These are phyloP conservation scores for Papilio elwesi DNA, from an alignment of 2,888 invertebrate genomes.

Conservation along the genomic window DNA sequence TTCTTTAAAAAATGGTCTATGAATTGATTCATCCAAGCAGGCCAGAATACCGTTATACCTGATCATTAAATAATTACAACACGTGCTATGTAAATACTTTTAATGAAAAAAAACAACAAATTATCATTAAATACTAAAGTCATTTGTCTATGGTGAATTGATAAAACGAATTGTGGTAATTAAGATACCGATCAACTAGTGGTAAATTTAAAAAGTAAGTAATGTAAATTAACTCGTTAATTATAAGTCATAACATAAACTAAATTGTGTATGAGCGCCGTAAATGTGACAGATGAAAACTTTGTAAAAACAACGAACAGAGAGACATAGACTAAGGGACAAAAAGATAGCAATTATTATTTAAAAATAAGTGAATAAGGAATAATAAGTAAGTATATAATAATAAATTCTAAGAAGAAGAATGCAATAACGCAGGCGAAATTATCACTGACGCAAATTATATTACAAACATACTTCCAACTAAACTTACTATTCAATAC, in stretches of 20 bases:
- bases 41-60: slow-evolving; percentile 12
- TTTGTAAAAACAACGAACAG: too few relatives aligned
- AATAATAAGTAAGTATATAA: background rate
- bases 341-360: too few relatives aligned
- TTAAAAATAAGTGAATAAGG: background rate
- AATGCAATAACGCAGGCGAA: too few relatives aligned
- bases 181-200: background rate
- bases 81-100: background rate
- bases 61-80: background rate
- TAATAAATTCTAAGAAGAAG: too few relatives aligned
- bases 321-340: too few relatives aligned
- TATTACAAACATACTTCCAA: slow-evolving; percentile 8
- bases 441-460: background rate
- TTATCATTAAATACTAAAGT: background rate
- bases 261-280: too few relatives aligned
- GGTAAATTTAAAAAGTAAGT: too few relatives aligned
- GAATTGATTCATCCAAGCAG: background rate
- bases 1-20: background rate
- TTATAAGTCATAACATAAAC: too few relatives aligned
- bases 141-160: slow-evolving; percentile 1
- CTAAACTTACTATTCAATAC: slow-evolving; percentile 14
- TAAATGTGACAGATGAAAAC: too few relatives aligned
- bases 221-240: too few relatives aligned
- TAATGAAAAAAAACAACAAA: background rate
- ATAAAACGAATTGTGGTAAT: background rate